These are phyloP conservation scores for Acronicta aceris DNA, from an alignment of 2,888 invertebrate species.

Conservation along the genomic window DNA sequence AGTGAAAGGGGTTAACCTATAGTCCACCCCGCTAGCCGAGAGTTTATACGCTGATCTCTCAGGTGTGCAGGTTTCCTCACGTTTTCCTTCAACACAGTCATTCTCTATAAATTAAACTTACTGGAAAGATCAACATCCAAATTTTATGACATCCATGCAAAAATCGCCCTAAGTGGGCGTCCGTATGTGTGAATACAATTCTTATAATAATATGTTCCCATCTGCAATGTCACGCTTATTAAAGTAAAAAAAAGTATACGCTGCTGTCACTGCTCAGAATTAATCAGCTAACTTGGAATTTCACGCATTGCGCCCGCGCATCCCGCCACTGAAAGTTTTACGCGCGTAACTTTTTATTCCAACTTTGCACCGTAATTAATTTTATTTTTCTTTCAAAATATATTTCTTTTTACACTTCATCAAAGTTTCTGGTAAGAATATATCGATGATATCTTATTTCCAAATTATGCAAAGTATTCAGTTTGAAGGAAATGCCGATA, in stretches of 20 bases:
- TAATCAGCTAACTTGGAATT: constrained; percentile 68
- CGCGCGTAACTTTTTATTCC: constrained; percentile 54
- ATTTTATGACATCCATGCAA: constrained; percentile 1
- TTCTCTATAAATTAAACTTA: no score
- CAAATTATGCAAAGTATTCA: constrained; percentile 10
- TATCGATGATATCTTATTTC: constrained; percentile 14
- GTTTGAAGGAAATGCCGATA: background rate
- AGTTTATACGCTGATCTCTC: no score
- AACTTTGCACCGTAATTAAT: constrained; percentile 44
- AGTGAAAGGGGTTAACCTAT: no score
- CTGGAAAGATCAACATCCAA: background rate
- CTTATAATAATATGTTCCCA: constrained; percentile 34
- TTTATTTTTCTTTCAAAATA: constrained; percentile 33
- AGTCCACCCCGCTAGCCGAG: no score
- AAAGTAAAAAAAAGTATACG: constrained; percentile 43
- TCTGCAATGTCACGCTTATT: constrained; percentile 43
- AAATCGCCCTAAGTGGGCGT: constrained; percentile 4
- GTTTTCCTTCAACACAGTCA: no score
- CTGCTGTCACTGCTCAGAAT: constrained; percentile 60
- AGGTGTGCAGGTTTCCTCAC: no score
- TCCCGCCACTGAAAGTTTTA: constrained; percentile 59
- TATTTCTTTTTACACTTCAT: constrained; percentile 5
- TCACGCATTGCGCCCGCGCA: constrained; percentile 62
- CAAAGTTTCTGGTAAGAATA: background rate
- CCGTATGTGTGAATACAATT: constrained; percentile 25